These are phyloP conservation scores for Micronisus gabar DNA, from an alignment of 2,113 vertebrate genomes.

Conservation along the genomic window DNA sequence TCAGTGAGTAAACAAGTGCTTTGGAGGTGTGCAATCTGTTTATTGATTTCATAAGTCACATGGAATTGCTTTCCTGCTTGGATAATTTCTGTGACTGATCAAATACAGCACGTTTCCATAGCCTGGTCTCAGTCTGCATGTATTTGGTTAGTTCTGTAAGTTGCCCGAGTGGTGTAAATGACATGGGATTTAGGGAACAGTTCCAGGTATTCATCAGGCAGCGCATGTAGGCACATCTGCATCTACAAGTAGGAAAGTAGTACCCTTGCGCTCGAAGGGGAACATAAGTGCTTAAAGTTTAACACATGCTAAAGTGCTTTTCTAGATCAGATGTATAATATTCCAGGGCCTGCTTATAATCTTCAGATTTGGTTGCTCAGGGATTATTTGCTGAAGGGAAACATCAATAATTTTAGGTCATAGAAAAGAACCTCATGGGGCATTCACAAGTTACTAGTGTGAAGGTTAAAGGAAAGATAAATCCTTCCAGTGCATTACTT, in stretches of 20 bases:
- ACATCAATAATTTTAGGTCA: neutral
- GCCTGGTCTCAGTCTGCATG: neutral
- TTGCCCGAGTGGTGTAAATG: neutral
- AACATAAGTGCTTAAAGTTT: neutral
- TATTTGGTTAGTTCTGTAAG: neutral
- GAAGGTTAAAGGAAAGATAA: neutral
- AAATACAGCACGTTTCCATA: neutral
- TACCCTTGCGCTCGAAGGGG: neutral
- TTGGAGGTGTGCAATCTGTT: neutral
- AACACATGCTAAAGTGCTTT: fast-evolving
- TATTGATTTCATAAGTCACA: neutral
- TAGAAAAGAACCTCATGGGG: neutral
- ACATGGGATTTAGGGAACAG: neutral
- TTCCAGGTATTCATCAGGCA: neutral
- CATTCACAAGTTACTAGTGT: neutral
- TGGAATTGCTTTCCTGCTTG: neutral
- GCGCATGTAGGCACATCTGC: neutral
- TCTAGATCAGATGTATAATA: no score
- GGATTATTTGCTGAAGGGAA: neutral
- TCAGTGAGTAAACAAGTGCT: neutral
- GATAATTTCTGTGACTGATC: neutral
- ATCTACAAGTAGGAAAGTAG: neutral
- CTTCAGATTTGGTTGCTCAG: neutral
- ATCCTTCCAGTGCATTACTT: neutral
- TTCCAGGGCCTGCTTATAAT: neutral